Evolutionary conservation across 2,888 invertebrate genomes (phyloP).

Genomic region (Trichacis sp.): DNA sequence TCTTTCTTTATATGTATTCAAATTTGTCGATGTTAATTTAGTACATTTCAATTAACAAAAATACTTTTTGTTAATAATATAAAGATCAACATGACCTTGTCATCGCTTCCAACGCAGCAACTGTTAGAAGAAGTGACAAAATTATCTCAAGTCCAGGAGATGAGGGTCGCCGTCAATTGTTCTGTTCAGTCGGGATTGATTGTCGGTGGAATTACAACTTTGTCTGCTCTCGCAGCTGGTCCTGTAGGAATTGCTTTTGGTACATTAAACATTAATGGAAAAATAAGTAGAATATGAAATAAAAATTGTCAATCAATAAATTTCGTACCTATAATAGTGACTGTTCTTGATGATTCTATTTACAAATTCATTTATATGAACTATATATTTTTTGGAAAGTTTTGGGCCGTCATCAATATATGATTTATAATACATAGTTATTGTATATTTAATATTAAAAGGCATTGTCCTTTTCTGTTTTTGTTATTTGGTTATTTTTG

Average conservation of each 20-base stretch:
- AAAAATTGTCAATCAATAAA: no score
- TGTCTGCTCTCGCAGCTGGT: conserved; percentile 22
- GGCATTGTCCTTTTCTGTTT: no score
- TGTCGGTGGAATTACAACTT: conserved; percentile 25
- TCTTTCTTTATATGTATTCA: no score
- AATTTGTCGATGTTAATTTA: no score
- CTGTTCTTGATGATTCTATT: no score
- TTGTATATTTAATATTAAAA: no score
- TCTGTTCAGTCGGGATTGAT: conserved; percentile 27
- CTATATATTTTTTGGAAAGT: no score
- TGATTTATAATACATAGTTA: neutral
- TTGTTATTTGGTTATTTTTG: neutral
- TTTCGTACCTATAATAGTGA: no score
- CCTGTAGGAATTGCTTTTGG: conserved; percentile 28
- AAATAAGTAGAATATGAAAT: neutral
- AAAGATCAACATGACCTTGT: neutral
- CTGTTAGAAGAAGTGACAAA: conserved; percentile 25
- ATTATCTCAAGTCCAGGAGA: conserved; percentile 22
- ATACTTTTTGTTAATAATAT: neutral
- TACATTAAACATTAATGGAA: no score
- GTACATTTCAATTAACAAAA: no score
- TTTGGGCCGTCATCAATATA: no score
- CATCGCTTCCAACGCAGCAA: conserved; percentile 17
- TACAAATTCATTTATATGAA: no score
- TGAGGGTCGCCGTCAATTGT: conserved; percentile 21